Conservation (phyloP, 2,888 invertebrate genomes). For the Yponomeuta plumbellus region DNA sequence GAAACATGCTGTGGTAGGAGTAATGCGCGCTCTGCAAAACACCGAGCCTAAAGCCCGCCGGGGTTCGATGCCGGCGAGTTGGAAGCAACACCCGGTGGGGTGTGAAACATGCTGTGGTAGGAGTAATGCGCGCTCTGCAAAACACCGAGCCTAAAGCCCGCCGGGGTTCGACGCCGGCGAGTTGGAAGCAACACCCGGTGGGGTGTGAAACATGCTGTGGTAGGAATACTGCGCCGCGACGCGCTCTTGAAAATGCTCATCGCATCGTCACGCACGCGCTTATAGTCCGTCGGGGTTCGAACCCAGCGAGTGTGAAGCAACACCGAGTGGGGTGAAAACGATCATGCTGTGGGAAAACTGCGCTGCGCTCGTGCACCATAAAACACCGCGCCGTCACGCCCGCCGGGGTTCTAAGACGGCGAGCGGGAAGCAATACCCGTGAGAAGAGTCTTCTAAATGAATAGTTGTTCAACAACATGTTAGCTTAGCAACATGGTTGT, state of each 20-base stretch:
- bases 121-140: too few relatives aligned
- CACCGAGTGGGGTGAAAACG: conserved; percentile 41
- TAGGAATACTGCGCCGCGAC: conserved; percentile 84
- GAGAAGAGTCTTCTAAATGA: background rate
- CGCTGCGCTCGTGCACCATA: conserved; percentile 60
- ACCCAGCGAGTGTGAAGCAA: conserved; percentile 25
- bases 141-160: too few relatives aligned
- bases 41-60: conserved; percentile 7
- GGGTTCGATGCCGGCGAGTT: too few relatives aligned
- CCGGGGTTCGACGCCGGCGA: too few relatives aligned
- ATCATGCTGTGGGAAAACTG: conserved; percentile 89
- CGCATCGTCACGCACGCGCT: conserved; percentile 11
- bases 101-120: too few relatives aligned
- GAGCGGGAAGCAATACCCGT: background rate
- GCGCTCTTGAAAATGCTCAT: conserved; percentile 52
- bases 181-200: too few relatives aligned
- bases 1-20: conserved; percentile 92
- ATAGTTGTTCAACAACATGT: conserved; percentile 13
- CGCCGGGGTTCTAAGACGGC: background rate
- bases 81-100: too few relatives aligned
- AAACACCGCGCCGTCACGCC: conserved; percentile 26
- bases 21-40: conserved; percentile 68
- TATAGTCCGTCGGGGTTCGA: background rate
- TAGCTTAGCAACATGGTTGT: too few relatives aligned
- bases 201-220: too few relatives aligned